phyloP scores from a whole-genome alignment of 1,140 invertebrate species.

The Megalopta genalis region DNA sequence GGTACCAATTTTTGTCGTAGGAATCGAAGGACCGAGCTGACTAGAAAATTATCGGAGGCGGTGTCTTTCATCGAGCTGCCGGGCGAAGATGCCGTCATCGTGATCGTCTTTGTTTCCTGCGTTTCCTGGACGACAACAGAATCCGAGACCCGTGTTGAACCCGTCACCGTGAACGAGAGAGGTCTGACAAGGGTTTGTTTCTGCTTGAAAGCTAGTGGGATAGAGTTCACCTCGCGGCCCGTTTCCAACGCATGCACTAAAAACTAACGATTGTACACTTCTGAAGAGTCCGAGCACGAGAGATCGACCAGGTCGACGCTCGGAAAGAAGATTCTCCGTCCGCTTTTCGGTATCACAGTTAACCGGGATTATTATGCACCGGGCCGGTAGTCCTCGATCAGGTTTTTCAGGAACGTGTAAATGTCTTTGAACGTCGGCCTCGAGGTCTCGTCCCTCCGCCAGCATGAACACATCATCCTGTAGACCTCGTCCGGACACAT shows the following conservation, averaged over 20 bases:
- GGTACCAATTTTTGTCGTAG: slow-evolving; percentile 63
- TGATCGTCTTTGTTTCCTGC: background rate
- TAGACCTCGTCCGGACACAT: slow-evolving; percentile 89
- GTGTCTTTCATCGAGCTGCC: background rate
- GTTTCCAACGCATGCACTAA: slow-evolving; percentile 47
- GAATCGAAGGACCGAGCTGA: slow-evolving; percentile 68
- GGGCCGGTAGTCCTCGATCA: slow-evolving; percentile 80
- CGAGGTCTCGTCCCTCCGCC: slow-evolving; percentile 84
- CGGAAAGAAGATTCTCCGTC: slow-evolving; percentile 8
- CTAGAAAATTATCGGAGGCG: slow-evolving; percentile 58
- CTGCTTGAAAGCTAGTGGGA: background rate
- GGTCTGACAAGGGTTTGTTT: background rate
- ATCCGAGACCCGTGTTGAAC: background rate
- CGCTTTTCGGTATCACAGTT: slow-evolving; percentile 74
- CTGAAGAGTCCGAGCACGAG: slow-evolving; percentile 47
- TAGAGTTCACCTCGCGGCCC: background rate
- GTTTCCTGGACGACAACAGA: slow-evolving; percentile 9
- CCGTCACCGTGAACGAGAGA: background rate
- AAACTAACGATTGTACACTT: slow-evolving; percentile 77
- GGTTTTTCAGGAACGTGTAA: slow-evolving; percentile 86
- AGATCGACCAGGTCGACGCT: slow-evolving; percentile 2
- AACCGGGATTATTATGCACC: slow-evolving; percentile 71
- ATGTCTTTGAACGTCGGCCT: slow-evolving; percentile 89
- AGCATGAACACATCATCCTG: slow-evolving; percentile 89
- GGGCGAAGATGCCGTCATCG: slow-evolving; percentile 4